Conservation (phyloP, 2,113 vertebrate species). For the Dromaius novaehollandiae region DNA sequence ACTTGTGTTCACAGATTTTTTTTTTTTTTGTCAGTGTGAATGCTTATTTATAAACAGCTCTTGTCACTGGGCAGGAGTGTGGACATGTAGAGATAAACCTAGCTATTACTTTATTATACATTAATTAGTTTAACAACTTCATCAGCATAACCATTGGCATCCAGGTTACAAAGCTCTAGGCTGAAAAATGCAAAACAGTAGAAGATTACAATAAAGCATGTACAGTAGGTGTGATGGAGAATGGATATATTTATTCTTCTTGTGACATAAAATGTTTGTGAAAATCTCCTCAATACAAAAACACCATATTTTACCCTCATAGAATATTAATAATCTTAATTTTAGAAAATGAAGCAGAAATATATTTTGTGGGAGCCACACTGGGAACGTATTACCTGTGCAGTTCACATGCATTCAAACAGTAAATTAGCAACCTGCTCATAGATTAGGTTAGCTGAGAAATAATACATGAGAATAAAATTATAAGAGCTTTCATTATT, state of each 20-base stretch:
- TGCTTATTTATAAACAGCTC: constrained; percentile 18
- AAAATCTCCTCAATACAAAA: constrained; percentile 27
- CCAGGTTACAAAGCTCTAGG: background rate
- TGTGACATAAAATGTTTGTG: background rate
- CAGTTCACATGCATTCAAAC: background rate
- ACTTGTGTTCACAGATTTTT: background rate
- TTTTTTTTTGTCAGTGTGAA: background rate
- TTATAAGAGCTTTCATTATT: background rate
- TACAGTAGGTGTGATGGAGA: background rate
- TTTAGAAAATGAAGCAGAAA: constrained; percentile 18
- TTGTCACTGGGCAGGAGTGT: background rate
- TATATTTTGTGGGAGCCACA: background rate
- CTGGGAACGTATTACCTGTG: background rate
- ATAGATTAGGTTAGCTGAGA: background rate
- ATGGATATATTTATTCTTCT: background rate
- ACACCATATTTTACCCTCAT: background rate
- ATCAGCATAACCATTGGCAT: constrained; percentile 21
- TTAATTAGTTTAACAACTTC: constrained; percentile 64
- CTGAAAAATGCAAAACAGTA: constrained; percentile 18
- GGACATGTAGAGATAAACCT: constrained; percentile 23
- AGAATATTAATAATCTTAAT: constrained; percentile 24
- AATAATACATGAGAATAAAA: background rate
- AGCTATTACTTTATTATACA: constrained; percentile 43
- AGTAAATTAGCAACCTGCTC: background rate
- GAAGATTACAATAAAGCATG: background rate